Evolutionary conservation across 1,140 invertebrate genomes (phyloP).

Genomic region (Coptotermes formosanus): DNA sequence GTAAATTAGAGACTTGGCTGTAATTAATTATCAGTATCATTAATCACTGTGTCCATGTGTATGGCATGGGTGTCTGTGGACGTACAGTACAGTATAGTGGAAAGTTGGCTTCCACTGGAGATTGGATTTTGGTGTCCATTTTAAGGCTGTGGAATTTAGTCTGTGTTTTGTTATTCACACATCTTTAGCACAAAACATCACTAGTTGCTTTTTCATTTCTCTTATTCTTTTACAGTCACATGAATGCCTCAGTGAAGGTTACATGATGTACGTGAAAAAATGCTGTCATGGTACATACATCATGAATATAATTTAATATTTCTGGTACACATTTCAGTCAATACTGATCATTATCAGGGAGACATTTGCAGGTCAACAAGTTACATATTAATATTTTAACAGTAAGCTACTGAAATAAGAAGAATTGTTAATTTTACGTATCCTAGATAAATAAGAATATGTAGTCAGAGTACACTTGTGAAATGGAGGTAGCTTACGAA

Average conservation of each 20-base stretch:
- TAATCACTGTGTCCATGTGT: neutral
- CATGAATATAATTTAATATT: too few species aligned
- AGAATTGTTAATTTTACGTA: too few species aligned
- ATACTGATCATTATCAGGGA: too few species aligned
- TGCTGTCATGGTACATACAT: too few species aligned
- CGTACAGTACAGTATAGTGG: neutral
- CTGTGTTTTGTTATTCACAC: neutral
- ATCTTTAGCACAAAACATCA: neutral
- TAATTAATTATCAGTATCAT: neutral
- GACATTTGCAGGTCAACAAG: too few species aligned
- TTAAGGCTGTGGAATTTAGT: neutral
- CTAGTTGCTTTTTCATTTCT: neutral
- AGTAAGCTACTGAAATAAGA: too few species aligned
- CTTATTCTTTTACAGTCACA: too few species aligned
- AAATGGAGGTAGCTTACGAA: too few species aligned
- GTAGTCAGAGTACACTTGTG: too few species aligned
- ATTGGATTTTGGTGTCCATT: neutral
- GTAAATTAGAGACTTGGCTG: neutral
- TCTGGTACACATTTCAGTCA: too few species aligned
- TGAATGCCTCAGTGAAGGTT: constrained; percentile 3
- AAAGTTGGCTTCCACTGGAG: neutral
- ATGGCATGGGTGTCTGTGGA: neutral
- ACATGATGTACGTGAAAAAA: neutral
- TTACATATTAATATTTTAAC: too few species aligned
- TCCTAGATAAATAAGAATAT: too few species aligned